A percentile compares a stretch with the other conserved stretches of the same genome.
These are phyloP conservation scores for Drosophila barbarae DNA, from an alignment of 2,888 invertebrate species.

Conservation along the genomic window DNA sequence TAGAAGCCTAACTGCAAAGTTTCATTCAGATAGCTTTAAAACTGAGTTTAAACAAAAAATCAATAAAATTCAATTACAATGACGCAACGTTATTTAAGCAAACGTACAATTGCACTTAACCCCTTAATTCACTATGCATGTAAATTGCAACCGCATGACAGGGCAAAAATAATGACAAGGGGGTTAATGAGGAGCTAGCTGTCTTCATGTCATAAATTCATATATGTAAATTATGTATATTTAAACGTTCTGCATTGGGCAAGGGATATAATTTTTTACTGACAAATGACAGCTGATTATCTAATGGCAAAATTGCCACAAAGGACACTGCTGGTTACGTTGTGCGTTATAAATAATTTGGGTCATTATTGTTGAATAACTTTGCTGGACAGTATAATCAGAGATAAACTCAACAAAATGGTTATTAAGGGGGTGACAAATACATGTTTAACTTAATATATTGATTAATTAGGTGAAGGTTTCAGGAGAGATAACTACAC, in stretches of 20 bases:
- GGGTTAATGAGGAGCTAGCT: not conserved
- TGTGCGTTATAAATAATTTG: not conserved
- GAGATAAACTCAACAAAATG: not conserved
- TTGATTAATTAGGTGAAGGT: not conserved
- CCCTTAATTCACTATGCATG: slow-evolving; percentile 17
- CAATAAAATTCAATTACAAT: slow-evolving; percentile 11
- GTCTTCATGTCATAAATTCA: not conserved
- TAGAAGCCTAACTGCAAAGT: too few species aligned
- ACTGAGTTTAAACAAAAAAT: too few species aligned
- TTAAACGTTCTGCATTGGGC: not conserved
- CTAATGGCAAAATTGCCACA: not conserved
- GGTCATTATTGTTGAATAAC: not conserved
- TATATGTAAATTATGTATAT: not conserved
- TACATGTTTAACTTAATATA: not conserved
- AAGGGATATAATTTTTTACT: not conserved
- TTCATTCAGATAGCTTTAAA: too few species aligned
- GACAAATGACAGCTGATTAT: slow-evolving; percentile 2
- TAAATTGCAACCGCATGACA: slow-evolving; percentile 12
- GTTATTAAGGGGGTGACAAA: not conserved
- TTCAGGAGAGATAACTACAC: slow-evolving; percentile 55
- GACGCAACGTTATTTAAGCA: slow-evolving; percentile 2
- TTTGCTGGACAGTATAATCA: not conserved
- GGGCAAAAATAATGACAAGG: slow-evolving; percentile 3
- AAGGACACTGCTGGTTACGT: not conserved
- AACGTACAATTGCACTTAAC: slow-evolving; percentile 11